These are phyloP conservation scores for Anhinga rufa DNA, from an alignment of 2,113 vertebrate genomes.

Conservation along the genomic window DNA sequence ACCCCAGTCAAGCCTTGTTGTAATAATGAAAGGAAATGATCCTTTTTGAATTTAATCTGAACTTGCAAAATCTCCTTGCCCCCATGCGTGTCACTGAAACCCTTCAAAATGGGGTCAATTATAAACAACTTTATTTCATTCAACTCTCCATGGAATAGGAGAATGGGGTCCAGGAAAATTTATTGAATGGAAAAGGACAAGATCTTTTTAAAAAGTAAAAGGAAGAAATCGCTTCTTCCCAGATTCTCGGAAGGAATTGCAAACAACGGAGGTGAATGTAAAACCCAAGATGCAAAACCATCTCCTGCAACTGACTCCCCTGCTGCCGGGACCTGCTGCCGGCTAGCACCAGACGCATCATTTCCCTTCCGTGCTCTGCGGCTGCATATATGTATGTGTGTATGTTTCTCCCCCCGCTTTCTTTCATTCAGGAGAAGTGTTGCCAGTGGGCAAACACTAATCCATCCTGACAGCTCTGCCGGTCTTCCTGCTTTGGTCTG, in stretches of 20 bases:
- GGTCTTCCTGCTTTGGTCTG: slow-evolving; percentile 41
- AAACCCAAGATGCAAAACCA: background rate
- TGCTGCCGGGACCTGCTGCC: background rate
- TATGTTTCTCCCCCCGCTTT: background rate
- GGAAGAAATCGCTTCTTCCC: background rate
- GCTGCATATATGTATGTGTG: background rate
- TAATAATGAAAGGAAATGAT: background rate
- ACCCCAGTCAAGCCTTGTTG: background rate
- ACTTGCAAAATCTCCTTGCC: background rate
- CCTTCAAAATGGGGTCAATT: background rate
- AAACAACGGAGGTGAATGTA: background rate
- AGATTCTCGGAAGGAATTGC: background rate
- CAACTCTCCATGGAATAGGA: background rate
- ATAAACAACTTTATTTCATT: background rate
- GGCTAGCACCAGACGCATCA: background rate
- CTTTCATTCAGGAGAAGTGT: background rate
- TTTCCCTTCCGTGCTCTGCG: background rate
- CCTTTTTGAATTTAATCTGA: background rate
- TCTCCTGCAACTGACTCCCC: background rate
- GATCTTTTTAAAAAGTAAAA: background rate
- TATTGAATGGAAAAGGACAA: background rate
- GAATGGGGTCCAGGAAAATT: background rate
- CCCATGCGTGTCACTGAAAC: background rate
- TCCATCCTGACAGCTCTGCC: slow-evolving; percentile 57
- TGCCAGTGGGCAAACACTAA: slow-evolving; percentile 37